Percentiles rank a stretch among this genome's conserved stretches.
phyloP scores from a whole-genome alignment of 1,140 invertebrate species.

The Uloborus diversus region DNA sequence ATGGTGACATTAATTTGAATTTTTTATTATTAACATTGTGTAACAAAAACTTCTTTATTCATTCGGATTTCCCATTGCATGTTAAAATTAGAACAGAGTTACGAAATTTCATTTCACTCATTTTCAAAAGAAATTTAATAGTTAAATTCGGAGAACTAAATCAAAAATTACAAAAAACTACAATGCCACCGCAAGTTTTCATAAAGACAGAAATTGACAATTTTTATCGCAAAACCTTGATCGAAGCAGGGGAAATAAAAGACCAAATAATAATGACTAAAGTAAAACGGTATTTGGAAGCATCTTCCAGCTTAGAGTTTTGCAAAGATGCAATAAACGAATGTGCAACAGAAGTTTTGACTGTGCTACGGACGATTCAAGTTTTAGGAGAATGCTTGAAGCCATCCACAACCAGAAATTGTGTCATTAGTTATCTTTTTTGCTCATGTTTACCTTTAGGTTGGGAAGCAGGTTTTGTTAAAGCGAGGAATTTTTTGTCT shows the following conservation, averaged over 20 bases:
- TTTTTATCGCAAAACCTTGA: too few species aligned
- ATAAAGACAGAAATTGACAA: too few species aligned
- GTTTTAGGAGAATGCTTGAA: conserved; percentile 12
- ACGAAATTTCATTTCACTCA: neutral
- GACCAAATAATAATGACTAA: neutral
- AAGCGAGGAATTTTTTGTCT: conserved; percentile 1
- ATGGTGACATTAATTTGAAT: neutral
- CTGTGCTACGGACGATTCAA: neutral
- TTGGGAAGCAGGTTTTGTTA: neutral
- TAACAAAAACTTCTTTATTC: neutral
- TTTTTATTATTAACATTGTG: neutral
- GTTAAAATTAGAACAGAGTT: neutral
- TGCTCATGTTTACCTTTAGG: neutral
- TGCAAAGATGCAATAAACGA: neutral
- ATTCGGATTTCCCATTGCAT: neutral
- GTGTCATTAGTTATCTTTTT: neutral
- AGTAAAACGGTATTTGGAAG: neutral
- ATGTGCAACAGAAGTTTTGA: conserved; percentile 4
- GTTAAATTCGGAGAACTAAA: too few species aligned
- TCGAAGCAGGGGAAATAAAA: too few species aligned
- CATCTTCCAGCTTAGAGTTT: neutral
- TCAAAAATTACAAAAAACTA: too few species aligned
- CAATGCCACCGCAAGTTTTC: too few species aligned
- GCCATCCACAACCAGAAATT: neutral
- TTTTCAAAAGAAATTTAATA: too few species aligned